Percentiles rank a stretch among this genome's conserved stretches.
Conservation (phyloP, 1,140 invertebrate species). For the Drosophila tristis region DNA sequence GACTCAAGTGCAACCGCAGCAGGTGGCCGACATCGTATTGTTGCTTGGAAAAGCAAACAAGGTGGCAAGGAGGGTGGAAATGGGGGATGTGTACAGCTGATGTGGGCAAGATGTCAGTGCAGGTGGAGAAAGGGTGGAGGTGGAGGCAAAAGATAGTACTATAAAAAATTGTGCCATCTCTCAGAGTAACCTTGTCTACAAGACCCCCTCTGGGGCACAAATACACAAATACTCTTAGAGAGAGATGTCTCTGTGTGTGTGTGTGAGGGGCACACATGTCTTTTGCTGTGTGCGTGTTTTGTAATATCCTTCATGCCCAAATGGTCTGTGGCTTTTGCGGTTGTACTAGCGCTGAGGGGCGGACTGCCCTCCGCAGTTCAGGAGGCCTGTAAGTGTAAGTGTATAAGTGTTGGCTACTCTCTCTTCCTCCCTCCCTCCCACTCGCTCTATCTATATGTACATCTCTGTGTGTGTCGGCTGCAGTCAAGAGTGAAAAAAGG, state of each 20-base stretch:
- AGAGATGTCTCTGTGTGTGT: neutral
- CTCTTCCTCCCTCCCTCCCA: no score
- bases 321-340: conserved; percentile 78
- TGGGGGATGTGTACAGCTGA: neutral
- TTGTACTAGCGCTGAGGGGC: conserved; percentile 47
- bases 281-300: conserved; percentile 36
- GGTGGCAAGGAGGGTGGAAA: neutral
- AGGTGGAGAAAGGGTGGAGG: conserved; percentile 1
- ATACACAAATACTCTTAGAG: neutral
- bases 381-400: conserved; percentile 51
- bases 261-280: conserved; percentile 8
- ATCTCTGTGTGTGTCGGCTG: conserved; percentile 43
- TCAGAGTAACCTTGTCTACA: conserved; percentile 72
- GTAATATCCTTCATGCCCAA: conserved; percentile 76
- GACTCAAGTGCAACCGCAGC: conserved; percentile 80
- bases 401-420: conserved; percentile 33
- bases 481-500: conserved; percentile 78
- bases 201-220: conserved; percentile 40
- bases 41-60: conserved; percentile 28
- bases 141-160: conserved; percentile 38
- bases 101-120: no score
- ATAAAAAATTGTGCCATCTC: conserved; percentile 64
- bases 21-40: conserved; percentile 74
- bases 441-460: neutral
- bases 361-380: no score